Evolutionary conservation across 2,113 vertebrate genomes (phyloP).

Genomic region (Cyanistes caeruleus): DNA sequence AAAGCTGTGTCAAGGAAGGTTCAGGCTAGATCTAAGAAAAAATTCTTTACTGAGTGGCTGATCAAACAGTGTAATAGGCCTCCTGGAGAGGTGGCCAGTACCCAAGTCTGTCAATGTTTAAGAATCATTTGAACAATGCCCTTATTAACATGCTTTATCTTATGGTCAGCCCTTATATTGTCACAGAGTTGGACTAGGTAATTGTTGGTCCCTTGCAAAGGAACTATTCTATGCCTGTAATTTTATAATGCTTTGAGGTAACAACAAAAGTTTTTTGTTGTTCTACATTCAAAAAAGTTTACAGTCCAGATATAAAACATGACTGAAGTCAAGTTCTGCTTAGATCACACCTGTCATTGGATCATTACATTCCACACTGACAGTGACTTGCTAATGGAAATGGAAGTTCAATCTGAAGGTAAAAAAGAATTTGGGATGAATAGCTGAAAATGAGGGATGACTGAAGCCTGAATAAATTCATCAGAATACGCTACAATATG

Average conservation of each 20-base stretch:
- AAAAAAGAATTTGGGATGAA: not conserved
- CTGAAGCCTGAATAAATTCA: not conserved
- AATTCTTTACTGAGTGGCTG: not conserved
- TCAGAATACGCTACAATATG: not conserved
- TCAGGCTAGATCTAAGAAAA: not conserved
- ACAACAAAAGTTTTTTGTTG: not conserved
- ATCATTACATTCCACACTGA: not conserved
- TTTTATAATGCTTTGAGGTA: not conserved
- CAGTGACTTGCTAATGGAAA: not conserved
- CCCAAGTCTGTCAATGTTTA: not conserved
- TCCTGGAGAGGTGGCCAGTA: not conserved
- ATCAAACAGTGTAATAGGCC: not conserved
- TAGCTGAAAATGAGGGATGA: not conserved
- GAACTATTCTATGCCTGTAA: not conserved
- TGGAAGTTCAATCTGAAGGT: not conserved
- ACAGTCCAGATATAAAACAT: not conserved
- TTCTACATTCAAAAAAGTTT: not conserved
- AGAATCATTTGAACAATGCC: not conserved
- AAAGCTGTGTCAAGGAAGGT: not conserved
- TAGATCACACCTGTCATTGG: not conserved
- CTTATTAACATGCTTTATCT: fast-evolving
- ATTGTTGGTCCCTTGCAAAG: not conserved
- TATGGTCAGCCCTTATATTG: not conserved
- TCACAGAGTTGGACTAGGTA: not conserved
- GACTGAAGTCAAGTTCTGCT: not conserved